These are phyloP conservation scores for Papilio polytes DNA, from an alignment of 1,140 invertebrate species.

Conservation along the genomic window DNA sequence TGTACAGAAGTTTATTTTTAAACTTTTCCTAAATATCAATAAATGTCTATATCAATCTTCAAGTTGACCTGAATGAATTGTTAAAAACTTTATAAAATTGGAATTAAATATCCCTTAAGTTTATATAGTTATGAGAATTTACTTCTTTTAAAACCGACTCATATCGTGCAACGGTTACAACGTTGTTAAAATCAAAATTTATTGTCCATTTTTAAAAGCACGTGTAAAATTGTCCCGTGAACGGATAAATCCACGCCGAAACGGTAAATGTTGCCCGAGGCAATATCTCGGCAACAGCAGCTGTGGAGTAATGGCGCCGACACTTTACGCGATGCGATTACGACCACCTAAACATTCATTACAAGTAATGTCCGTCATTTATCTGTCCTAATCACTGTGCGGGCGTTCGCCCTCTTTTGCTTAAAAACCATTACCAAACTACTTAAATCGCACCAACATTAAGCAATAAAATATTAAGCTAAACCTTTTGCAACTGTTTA, in stretches of 20 bases:
- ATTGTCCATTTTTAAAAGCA: constrained; percentile 41
- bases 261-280: constrained; percentile 67
- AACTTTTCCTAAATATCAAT: neutral
- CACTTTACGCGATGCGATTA: constrained; percentile 82
- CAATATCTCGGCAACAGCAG: constrained; percentile 79
- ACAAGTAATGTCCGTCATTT: constrained; percentile 82
- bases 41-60: neutral
- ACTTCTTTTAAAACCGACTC: constrained; percentile 18
- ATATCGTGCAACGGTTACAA: constrained; percentile 16
- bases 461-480: constrained; percentile 16
- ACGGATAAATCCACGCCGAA: constrained; percentile 66
- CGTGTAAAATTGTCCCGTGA: constrained; percentile 56
- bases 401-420: constrained; percentile 50
- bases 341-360: constrained; percentile 82
- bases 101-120: neutral
- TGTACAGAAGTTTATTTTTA: neutral
- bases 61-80: neutral
- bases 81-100: neutral
- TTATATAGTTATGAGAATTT: neutral
- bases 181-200: constrained; percentile 41
- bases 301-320: constrained; percentile 80
- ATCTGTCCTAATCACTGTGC: constrained; percentile 78
- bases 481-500: constrained; percentile 9
- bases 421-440: constrained; percentile 51
- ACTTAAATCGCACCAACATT: neutral